Conservation (phyloP, 2,888 invertebrate genomes). For the Sthenelais limicola region DNA sequence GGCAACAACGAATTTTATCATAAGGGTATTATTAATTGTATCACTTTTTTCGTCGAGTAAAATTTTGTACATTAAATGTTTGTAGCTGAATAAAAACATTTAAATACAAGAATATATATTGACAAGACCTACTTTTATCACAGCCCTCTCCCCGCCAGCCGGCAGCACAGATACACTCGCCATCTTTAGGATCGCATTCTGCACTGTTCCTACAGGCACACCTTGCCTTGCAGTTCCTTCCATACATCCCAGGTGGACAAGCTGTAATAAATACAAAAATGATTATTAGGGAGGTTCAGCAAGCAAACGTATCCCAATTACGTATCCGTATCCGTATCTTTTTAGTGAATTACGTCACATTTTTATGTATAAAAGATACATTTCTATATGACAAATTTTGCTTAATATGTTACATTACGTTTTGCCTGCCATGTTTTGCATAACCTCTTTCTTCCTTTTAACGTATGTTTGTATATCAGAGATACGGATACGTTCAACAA, state of each 20-base stretch:
- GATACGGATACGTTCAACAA: too few species aligned
- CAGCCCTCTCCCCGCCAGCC: conserved; percentile 64
- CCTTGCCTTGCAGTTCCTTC: conserved; percentile 54
- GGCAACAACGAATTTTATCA: neutral
- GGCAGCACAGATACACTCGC: conserved; percentile 63
- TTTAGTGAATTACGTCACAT: too few species aligned
- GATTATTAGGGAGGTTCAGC: too few species aligned
- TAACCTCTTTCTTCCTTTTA: too few species aligned
- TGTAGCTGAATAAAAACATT: too few species aligned
- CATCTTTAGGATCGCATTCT: conserved; percentile 63
- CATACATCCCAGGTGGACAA: conserved; percentile 58
- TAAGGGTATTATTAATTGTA: neutral
- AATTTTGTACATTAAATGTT: neutral
- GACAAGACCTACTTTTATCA: conserved; percentile 59
- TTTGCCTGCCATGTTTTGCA: too few species aligned
- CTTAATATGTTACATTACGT: too few species aligned
- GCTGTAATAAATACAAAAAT: conserved; percentile 46
- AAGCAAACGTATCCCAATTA: too few species aligned
- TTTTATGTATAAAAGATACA: too few species aligned
- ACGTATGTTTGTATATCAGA: too few species aligned
- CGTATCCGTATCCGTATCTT: too few species aligned
- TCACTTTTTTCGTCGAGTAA: neutral
- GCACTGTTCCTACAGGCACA: conserved; percentile 63
- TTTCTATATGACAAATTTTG: too few species aligned
- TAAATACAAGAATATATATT: neutral